A percentile compares a stretch with the other conserved stretches of the same genome.
phyloP scores from a whole-genome alignment of 2,888 invertebrate species.

The Heliconius aoede region DNA sequence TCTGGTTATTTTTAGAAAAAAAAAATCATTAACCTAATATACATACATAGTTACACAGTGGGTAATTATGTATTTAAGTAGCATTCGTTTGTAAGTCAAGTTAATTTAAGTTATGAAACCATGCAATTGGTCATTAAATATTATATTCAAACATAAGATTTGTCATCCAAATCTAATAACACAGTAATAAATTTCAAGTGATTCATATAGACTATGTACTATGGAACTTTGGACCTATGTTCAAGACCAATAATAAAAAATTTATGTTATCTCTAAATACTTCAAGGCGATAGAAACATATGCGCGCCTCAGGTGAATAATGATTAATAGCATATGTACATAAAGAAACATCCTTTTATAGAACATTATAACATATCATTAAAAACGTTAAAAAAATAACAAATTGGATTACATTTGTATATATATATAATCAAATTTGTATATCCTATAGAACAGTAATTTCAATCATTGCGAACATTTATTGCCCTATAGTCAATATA shows the following conservation, averaged over 20 bases:
- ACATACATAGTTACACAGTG: no score
- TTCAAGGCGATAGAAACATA: conserved; percentile 1
- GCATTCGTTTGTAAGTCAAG: no score
- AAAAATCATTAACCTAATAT: no score
- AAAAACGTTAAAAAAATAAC: no score
- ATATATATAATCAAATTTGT: no score
- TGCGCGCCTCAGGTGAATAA: not conserved
- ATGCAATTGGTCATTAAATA: not conserved
- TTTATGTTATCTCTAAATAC: conserved; percentile 6
- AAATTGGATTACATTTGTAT: no score
- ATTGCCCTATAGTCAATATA: no score
- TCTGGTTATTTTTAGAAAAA: not conserved
- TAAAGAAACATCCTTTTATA: not conserved
- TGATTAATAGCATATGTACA: not conserved
- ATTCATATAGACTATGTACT: not conserved
- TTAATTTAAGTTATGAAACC: not conserved
- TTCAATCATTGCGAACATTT: no score
- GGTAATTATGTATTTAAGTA: no score
- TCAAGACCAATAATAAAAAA: not conserved
- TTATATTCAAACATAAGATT: not conserved
- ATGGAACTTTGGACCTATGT: not conserved
- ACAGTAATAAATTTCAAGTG: conserved; percentile 1
- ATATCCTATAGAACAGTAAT: no score
- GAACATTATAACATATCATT: no score
- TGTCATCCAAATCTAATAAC: not conserved